Evolutionary conservation across 2,797 vertebrate genomes (phyloP), one percentile per base, ranked within the genome.

Genomic region (Danio albolineatus): DNA sequence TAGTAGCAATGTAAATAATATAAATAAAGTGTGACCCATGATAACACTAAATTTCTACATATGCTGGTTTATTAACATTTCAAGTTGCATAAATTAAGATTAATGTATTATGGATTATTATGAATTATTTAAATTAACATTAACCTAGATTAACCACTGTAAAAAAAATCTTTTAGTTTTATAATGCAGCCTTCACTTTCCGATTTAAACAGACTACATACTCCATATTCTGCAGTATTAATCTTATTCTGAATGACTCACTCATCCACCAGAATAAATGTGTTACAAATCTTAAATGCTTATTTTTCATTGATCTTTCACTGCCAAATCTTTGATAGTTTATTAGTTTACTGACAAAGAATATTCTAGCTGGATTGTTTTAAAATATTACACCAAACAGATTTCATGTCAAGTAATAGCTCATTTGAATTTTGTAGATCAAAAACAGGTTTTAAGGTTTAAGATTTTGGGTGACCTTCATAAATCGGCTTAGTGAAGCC

Each of bases 371-470:
- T 60, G 12, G 28, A 38, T 53, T 38, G 10, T n/a, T 53, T 70
- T 10, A 8, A 51, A 38, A 69, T 51, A 51, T 38, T 5, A 38
- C 10, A 12, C 69, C 61, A 65, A 75, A 66, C 66, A 73, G 91
- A 92, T 93, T 94, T 90, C 80, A 88, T 77, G 73, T 82, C 82
- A 78, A 83, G 82, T 93, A 92, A 91, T 90, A 90, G 90, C 93
- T 94, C 91, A 93, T 91, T 94, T 94, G 90, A 85, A 88, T 87
- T 86, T 72, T 90, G 90, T 89, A 91, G 94, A 94, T 91, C 91
- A 91, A 93, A 73, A 94, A 89, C 90, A 90, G 92, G 92, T 94
- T 93, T 93, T 94, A 92, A 84, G 88, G 91, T 93, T 92, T 92
- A 91, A 89, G 91, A 94, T 91, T 94, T 89, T 89, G 89, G 86